Percentiles rank a stretch among this genome's conserved stretches.
Conservation (phyloP, 2,888 invertebrate species). For the Melanophora roralis region DNA sequence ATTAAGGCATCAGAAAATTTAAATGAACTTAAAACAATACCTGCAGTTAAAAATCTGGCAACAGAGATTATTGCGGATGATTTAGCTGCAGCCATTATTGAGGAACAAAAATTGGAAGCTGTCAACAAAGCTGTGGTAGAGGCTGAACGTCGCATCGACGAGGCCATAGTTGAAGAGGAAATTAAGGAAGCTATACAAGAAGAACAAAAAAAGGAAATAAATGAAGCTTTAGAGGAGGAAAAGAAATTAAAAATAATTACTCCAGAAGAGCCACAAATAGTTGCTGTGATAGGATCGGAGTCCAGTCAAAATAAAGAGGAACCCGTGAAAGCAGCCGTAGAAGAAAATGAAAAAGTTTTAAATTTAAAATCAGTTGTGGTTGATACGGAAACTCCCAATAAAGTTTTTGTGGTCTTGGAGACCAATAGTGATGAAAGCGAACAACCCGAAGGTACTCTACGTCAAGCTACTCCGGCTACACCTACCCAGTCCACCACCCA, state of each 20-base stretch:
- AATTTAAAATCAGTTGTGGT: conserved; percentile 23
- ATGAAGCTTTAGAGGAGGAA: conserved; percentile 32
- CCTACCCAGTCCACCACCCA: conserved; percentile 69
- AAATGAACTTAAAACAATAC: conserved; percentile 43
- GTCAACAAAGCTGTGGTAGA: conserved; percentile 56
- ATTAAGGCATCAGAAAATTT: conserved; percentile 14
- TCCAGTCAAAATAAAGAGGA: conserved; percentile 6
- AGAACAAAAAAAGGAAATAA: conserved; percentile 47
- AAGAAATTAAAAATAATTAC: not conserved
- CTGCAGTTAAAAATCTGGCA: conserved; percentile 42
- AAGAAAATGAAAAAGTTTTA: conserved; percentile 37
- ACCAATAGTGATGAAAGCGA: not conserved
- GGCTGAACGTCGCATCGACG: conserved; percentile 57
- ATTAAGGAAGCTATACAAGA: conserved; percentile 49
- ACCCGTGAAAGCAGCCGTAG: not conserved
- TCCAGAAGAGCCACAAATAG: not conserved
- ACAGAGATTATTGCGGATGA: conserved; percentile 56
- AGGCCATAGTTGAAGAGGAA: conserved; percentile 56
- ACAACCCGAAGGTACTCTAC: conserved; percentile 61
- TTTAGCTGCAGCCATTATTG: conserved; percentile 53
- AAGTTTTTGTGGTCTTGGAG: not conserved
- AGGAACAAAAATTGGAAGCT: conserved; percentile 60
- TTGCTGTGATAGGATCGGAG: conserved; percentile 21
- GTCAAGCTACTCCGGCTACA: conserved; percentile 72
- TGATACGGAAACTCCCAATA: not conserved